A percentile compares a stretch with the other conserved stretches of the same genome.
phyloP scores from a whole-genome alignment of 2,888 invertebrate species.

The Pristionchus maxplancki region DNA sequence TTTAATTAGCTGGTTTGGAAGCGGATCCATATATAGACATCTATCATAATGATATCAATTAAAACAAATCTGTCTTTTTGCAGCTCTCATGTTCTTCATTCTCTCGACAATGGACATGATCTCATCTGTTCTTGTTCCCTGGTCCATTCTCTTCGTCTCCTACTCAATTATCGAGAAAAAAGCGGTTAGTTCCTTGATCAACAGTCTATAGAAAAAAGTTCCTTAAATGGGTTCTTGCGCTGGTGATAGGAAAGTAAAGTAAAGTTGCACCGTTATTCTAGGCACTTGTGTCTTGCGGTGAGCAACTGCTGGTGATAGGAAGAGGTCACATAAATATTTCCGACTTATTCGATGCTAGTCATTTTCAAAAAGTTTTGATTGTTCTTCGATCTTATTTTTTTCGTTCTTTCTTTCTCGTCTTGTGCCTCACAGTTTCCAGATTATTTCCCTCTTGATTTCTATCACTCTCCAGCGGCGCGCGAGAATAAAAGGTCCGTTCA shows the following conservation, averaged over 20 bases:
- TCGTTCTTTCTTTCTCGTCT: neutral
- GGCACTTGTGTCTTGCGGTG: too few relatives aligned
- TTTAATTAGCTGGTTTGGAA: too few relatives aligned
- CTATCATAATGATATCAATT: too few relatives aligned
- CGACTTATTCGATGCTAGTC: neutral
- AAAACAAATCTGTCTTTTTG: too few relatives aligned
- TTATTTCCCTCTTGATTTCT: neutral
- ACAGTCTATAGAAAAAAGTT: neutral
- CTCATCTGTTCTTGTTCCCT: conserved; percentile 12
- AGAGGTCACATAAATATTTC: too few relatives aligned
- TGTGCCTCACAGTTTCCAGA: neutral
- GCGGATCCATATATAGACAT: too few relatives aligned
- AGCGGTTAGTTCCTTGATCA: neutral
- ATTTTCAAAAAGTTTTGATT: neutral
- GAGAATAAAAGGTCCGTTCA: neutral
- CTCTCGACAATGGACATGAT: neutral
- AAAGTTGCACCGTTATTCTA: too few relatives aligned
- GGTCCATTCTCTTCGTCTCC: conserved; percentile 51
- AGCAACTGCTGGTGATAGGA: neutral
- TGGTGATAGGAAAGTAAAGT: neutral
- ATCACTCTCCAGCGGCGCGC: neutral
- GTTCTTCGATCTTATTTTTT: neutral
- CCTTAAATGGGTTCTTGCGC: neutral
- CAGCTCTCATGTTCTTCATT: conserved; percentile 45
- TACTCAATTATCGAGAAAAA: conserved; percentile 42